Conservation (phyloP, 2,797 vertebrate genomes). For the Champsocephalus esox region DNA sequence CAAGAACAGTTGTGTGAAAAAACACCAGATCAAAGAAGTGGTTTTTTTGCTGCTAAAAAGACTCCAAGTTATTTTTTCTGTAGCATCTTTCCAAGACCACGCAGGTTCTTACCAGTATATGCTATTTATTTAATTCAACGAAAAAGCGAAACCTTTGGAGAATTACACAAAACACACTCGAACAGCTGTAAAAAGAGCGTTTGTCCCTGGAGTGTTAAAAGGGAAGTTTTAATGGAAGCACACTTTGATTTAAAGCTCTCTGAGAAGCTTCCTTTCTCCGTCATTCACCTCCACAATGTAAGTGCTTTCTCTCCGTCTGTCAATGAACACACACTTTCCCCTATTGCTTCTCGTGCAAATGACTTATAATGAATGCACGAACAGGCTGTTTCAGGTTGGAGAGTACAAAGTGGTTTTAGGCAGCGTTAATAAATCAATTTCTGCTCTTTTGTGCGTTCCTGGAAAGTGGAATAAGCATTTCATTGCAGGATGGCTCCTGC, state of each 20-base stretch:
- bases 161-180: constrained; percentile 32
- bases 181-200: constrained; percentile 37
- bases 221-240: constrained; percentile 52
- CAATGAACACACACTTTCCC: constrained; percentile 31
- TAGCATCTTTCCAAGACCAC: constrained; percentile 25
- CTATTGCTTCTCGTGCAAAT: constrained; percentile 42
- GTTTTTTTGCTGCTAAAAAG: background rate
- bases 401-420: constrained; percentile 51
- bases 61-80: constrained; percentile 44
- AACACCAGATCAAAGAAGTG: constrained; percentile 33
- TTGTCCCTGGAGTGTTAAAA: constrained; percentile 38
- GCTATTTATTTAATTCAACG: constrained; percentile 44
- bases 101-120: constrained; percentile 23
- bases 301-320: constrained; percentile 51
- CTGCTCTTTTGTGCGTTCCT: constrained; percentile 34
- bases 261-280: constrained; percentile 17
- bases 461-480: constrained; percentile 48
- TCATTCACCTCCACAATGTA: constrained; percentile 33
- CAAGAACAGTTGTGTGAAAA: constrained; percentile 31
- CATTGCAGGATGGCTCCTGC: constrained; percentile 26
- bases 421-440: constrained; percentile 61
- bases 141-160: constrained; percentile 49
- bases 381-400: constrained; percentile 29
- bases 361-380: constrained; percentile 45
- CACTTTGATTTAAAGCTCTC: constrained; percentile 50